Evolutionary conservation across 2,113 vertebrate genomes (phyloP), one percentile per base, ranked within the genome.

Genomic region (Setophaga coronata): DNA sequence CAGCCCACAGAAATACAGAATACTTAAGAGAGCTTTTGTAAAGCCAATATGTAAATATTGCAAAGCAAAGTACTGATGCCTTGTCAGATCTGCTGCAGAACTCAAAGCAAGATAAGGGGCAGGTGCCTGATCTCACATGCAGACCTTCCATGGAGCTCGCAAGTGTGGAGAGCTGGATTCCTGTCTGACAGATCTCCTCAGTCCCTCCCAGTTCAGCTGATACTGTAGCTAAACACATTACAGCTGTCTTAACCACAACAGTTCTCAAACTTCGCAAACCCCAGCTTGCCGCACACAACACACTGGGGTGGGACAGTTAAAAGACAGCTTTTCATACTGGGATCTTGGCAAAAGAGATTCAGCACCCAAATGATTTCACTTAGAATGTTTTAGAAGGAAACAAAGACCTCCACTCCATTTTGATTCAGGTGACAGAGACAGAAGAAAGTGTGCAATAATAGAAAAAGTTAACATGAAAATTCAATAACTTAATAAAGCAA

Each of bases 1-100:
- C 62, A 92, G 33, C 45, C 34, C 23, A 82, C 38, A 78, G 72
- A 82, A 92, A 65, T 19, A 88, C 12, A 57, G 40, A 90, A 60
- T 18, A 92, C 16, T 58, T 42, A 42, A 26, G 15, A 69, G 53
- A 77, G 45, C 34, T 87, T 95, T 54, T 2, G 2, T 70, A 87
- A 50, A 40, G 18, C 31, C 33, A 42, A 29, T 7, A 6, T 33
- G 28, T 47, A 80, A 60, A 80, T 47, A 86, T 21, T 20, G 54
- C 66, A 69, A 18, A 23, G 14, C 15, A 56, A 50, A 72, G 36
- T 11, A 69, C n/a, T 64, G 87, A 53, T 23, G 45, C 14, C 50
- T 70, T 31, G 38, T 29, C 4, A 15, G 14, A n/a, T 61, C 25
- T 57, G 45, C 40, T 0, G 1, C 18, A 40, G 58, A 67, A 57